Evolutionary conservation across 1,140 invertebrate species (phyloP).

Genomic region (Drosophila varians): DNA sequence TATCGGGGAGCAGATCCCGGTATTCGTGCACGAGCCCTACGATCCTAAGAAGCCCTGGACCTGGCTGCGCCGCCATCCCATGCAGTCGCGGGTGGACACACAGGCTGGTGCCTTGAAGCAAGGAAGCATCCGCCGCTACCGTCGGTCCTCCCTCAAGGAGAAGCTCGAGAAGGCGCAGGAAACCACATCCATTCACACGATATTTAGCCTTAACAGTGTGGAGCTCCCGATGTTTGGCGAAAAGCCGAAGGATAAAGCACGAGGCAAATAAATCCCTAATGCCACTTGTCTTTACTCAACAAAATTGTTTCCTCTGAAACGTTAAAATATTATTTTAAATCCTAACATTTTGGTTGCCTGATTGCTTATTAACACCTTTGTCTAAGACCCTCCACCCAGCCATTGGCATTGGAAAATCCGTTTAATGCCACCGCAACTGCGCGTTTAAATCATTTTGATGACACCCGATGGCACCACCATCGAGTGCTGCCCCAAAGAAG

Average conservation of each 20-base stretch:
- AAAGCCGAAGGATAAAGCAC: too few species aligned
- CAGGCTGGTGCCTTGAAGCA: not conserved
- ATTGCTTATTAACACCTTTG: not conserved
- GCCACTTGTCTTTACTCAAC: too few species aligned
- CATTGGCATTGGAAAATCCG: slow-evolving; percentile 49
- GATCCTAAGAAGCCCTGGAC: slow-evolving; percentile 12
- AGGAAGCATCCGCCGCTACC: slow-evolving; percentile 15
- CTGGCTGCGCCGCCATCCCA: slow-evolving; percentile 52
- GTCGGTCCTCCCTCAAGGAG: not conserved
- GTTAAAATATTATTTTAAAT: too few species aligned
- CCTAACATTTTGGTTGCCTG: not conserved
- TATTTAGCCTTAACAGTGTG: not conserved
- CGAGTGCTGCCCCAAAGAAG: slow-evolving; percentile 10
- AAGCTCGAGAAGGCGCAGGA: not conserved
- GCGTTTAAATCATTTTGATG: slow-evolving; percentile 68
- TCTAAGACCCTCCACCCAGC: slow-evolving; percentile 1
- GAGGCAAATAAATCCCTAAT: too few species aligned
- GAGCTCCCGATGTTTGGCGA: not conserved
- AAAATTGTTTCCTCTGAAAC: too few species aligned
- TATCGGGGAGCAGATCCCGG: slow-evolving; percentile 25
- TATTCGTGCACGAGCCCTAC: slow-evolving; percentile 41
- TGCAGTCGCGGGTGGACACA: not conserved
- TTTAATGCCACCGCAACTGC: slow-evolving; percentile 65
- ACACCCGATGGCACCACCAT: slow-evolving; percentile 20
- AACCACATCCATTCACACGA: not conserved